These are phyloP conservation scores for Echeneis naucrates DNA, from an alignment of 2,797 vertebrate species.

Conservation along the genomic window DNA sequence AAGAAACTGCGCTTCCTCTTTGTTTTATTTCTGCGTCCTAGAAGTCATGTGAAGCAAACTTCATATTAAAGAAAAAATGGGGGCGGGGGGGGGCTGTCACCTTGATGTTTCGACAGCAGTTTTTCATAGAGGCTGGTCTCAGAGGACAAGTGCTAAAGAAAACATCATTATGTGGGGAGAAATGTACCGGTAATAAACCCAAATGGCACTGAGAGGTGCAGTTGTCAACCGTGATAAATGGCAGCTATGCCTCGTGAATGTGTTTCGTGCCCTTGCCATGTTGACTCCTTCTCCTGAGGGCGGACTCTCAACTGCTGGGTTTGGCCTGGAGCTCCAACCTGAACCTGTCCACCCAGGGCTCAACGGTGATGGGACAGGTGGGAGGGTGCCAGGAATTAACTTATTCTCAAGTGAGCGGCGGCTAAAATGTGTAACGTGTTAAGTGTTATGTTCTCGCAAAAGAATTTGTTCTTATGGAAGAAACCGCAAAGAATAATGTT, in stretches of 20 bases:
- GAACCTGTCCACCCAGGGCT: slow-evolving; percentile 57
- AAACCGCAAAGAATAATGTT: not conserved
- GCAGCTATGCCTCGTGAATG: slow-evolving; percentile 78
- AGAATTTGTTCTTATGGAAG: slow-evolving; percentile 13
- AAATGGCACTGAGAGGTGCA: slow-evolving; percentile 81
- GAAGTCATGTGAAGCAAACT: slow-evolving; percentile 71
- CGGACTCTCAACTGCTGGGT: slow-evolving; percentile 63
- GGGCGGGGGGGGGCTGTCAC: slow-evolving; percentile 62
- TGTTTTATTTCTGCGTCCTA: slow-evolving; percentile 61
- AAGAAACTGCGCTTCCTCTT: slow-evolving; percentile 41
- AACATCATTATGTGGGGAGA: slow-evolving; percentile 83
- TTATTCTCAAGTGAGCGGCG: slow-evolving; percentile 15
- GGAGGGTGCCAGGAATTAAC: slow-evolving; percentile 38
- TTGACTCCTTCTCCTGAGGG: slow-evolving; percentile 76
- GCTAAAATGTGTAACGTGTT: slow-evolving; percentile 34
- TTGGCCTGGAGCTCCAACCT: slow-evolving; percentile 70
- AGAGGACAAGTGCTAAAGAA: slow-evolving; percentile 80
- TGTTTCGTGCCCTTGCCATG: slow-evolving; percentile 82
- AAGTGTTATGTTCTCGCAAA: not conserved
- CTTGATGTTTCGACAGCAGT: slow-evolving; percentile 80
- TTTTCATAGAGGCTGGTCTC: slow-evolving; percentile 78
- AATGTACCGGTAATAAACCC: slow-evolving; percentile 85
- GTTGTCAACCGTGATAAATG: slow-evolving; percentile 86
- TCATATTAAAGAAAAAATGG: slow-evolving; percentile 55
- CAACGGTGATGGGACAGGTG: slow-evolving; percentile 54